Conservation (phyloP, 2,113 vertebrate genomes). For the Elanoides forficatus region DNA sequence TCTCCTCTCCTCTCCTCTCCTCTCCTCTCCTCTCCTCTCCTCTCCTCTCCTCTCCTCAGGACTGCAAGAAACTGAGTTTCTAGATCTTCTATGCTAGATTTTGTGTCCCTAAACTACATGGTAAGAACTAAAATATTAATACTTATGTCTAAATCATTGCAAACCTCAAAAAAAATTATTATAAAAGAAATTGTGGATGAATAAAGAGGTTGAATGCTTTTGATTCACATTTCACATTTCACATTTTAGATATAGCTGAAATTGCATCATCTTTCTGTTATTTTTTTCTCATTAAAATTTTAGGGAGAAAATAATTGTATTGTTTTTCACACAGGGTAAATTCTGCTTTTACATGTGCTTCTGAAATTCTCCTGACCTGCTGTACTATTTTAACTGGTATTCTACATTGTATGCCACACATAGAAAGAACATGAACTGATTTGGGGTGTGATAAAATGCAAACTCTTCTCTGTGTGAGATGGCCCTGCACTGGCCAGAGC, state of each 20-base stretch:
- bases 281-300: not conserved
- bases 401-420: not conserved
- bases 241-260: not conserved
- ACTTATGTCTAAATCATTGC: not conserved
- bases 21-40: not conserved
- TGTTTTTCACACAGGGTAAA: not conserved
- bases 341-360: not conserved
- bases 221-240: not conserved
- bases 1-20: not conserved
- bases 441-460: not conserved
- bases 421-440: not conserved
- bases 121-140: not conserved
- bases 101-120: not conserved
- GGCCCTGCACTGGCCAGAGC: not conserved
- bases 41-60: not conserved
- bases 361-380: not conserved
- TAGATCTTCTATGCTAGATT: not conserved
- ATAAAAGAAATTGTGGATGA: not conserved
- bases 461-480: not conserved
- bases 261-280: not conserved
- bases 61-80: not conserved
- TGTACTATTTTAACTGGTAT: not conserved
- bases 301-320: not conserved
- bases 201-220: not conserved
- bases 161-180: not conserved